Base-by-base conservation (phyloP, 64 coral and sea anemone genomes). In the Montipora cactus region DNA sequence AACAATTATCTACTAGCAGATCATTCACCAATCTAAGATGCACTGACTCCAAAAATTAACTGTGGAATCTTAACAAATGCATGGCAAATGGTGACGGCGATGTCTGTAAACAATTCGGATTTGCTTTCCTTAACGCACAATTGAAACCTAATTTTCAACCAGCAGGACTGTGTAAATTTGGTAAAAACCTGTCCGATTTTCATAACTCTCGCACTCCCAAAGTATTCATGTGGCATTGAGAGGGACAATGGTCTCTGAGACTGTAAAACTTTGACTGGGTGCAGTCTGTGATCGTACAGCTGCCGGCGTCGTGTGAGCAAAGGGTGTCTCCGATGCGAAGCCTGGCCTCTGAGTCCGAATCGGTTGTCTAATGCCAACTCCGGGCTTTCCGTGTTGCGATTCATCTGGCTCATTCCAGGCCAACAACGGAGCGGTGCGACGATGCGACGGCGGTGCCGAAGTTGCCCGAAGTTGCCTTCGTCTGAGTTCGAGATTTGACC, bases 201-300 rank as follows among this genome's bases (percentile, higher is more conserved):
- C 37, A 37, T 37, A 37, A 37, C 37, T 37, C 37, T 37, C 37
- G 37, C 37, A 37, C 37, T 37, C 0, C 37, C 37, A 8, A 57
- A 11, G 14, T 64, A 64, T 64, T 86, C 82, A 86, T 64, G 82
- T 81, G 74, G 61, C 88, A 73, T 51, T 88, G 18, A 93, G 87
- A n/a, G 83, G 83, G 20, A 87, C 37, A 37, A 93, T 88, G 18
- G 92, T 93, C 59, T 93, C 92, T 81, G 85, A 67, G 4, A 93
- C 49, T 50, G 92, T 93, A 74, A 88, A 93, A 80, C 74, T 88
- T 49, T 68, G 25, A 48, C 8, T 73, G 9, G 84, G 49, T 45
- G 53, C 45, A 19, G 21, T 77, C 72, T 76, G 72, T 5, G 72
- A 77, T 45, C 15, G 49, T 8, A 76, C 73, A 18, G 87, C 72